Conservation (phyloP, 2,888 invertebrate species). For the Nephrotoma appendiculata region DNA sequence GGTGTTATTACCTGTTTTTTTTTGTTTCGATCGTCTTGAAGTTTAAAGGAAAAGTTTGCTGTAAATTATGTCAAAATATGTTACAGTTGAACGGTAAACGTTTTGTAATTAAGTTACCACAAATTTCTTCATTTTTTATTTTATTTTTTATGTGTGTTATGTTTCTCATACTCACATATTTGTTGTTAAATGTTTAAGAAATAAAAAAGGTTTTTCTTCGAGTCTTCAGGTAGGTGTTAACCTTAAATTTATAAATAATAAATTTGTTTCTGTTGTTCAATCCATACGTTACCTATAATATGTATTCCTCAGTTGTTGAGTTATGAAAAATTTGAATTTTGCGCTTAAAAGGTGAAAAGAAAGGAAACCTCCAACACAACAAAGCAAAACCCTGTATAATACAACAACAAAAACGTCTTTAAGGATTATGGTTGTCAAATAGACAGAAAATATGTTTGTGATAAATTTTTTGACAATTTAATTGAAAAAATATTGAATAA, state of each 20-base stretch:
- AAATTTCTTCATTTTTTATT: not conserved
- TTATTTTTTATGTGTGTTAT: not conserved
- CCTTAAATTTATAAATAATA: not conserved
- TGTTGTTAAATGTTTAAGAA: not conserved
- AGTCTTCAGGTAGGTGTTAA: constrained; percentile 3
- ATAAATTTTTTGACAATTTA: not conserved
- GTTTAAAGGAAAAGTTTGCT: constrained; percentile 1
- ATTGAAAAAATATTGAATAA: not conserved
- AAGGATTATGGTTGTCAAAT: not conserved
- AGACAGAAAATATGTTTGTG: not conserved
- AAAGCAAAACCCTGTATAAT: not conserved
- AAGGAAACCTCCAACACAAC: not conserved
- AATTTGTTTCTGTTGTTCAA: not conserved
- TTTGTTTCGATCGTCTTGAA: not conserved
- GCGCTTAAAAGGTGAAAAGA: not conserved
- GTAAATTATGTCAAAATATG: constrained; percentile 6
- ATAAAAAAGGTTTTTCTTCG: not conserved
- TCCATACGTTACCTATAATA: not conserved
- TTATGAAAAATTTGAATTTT: not conserved
- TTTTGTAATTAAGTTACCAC: constrained; percentile 5
- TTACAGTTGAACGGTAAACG: constrained; percentile 5
- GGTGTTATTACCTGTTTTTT: constrained; percentile 4
- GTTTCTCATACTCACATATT: not conserved
- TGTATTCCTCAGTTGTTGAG: not conserved
- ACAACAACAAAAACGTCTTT: not conserved